phyloP scores from a whole-genome alignment of 2,113 vertebrate species.

The Zapus hudsonius region DNA sequence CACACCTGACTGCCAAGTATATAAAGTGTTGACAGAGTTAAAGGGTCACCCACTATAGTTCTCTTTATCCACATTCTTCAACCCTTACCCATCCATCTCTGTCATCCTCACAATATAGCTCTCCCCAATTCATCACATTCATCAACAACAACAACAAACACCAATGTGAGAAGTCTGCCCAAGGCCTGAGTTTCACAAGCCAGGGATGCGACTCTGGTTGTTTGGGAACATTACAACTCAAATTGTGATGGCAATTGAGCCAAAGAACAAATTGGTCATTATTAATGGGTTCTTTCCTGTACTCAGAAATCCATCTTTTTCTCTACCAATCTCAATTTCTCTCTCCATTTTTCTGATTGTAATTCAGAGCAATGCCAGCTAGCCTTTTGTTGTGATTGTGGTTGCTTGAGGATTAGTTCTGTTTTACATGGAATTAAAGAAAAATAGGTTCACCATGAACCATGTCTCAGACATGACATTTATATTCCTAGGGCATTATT shows the following conservation, averaged over 20 bases:
- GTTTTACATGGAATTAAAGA: conserved; percentile 36
- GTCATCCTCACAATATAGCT: conserved; percentile 17
- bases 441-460: conserved; percentile 16
- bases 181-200: neutral
- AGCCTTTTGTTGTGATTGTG: neutral
- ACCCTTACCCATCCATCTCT: conserved; percentile 29
- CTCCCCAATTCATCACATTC: conserved; percentile 35
- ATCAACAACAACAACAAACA: neutral
- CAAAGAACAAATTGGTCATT: conserved; percentile 10
- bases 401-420: neutral
- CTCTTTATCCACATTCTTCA: conserved; percentile 1
- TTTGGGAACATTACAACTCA: neutral
- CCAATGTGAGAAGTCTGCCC: neutral
- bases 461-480: neutral
- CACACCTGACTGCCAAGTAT: too few species aligned
- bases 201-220: neutral
- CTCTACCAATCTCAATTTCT: conserved; percentile 8
- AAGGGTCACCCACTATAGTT: neutral
- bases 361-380: neutral
- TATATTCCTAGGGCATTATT: neutral
- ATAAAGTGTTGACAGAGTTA: neutral
- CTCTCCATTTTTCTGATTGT: conserved; percentile 13
- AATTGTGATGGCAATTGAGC: neutral
- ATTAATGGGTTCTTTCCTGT: neutral
- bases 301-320: neutral